phyloP scores from a whole-genome alignment of 2,113 vertebrate species.

The Pelodiscus sinensis region DNA sequence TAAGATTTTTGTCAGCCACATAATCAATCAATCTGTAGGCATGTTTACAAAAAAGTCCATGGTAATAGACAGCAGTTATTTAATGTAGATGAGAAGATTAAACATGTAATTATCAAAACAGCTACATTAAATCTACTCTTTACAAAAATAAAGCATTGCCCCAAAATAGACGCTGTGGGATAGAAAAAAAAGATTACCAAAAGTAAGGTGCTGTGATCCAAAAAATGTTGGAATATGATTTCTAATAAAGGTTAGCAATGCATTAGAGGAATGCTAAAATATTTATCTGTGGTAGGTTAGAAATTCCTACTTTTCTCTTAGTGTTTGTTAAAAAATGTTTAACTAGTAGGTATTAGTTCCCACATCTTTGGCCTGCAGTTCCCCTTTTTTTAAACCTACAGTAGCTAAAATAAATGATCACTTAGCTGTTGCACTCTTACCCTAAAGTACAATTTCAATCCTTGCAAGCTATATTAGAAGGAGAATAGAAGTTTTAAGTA shows the following conservation, averaged over 20 bases:
- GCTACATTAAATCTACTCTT: not conserved
- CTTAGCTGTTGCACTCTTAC: not conserved
- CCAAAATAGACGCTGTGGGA: not conserved
- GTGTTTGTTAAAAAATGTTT: not conserved
- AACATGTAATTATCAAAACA: not conserved
- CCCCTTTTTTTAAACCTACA: conserved; percentile 4
- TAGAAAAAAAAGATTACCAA: accelerated
- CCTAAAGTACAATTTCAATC: conserved; percentile 9
- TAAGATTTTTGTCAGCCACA: not conserved
- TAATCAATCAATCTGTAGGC: not conserved
- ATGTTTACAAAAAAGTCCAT: not conserved
- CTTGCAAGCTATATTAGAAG: conserved; percentile 33
- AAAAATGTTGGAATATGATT: not conserved
- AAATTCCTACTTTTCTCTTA: not conserved
- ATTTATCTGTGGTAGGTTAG: not conserved
- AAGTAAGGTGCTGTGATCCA: not conserved
- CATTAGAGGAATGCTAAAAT: not conserved
- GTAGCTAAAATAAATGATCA: conserved; percentile 32
- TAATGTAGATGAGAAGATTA: not conserved
- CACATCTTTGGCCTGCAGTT: not conserved
- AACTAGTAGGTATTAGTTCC: conserved; percentile 30
- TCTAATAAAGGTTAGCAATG: not conserved
- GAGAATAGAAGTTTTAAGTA: conserved; percentile 49
- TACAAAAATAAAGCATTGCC: not conserved
- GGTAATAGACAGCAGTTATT: not conserved